A percentile compares a stretch with the other conserved stretches of the same genome.
These are phyloP conservation scores for Dunckerocampus dactyliophorus DNA, from an alignment of 2,113 vertebrate species.

Conservation along the genomic window DNA sequence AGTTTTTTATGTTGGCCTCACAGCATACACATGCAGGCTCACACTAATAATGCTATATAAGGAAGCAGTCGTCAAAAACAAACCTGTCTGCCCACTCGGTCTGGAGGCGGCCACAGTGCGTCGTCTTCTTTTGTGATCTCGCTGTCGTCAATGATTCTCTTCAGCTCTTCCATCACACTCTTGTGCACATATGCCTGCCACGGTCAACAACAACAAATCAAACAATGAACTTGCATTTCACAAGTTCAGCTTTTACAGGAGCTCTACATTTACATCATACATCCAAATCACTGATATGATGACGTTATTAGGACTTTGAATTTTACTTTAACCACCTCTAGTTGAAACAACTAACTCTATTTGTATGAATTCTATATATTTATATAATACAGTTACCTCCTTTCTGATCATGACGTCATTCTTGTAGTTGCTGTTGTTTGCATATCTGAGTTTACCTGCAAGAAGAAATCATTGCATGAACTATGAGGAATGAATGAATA, in stretches of 20 bases:
- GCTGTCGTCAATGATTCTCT: constrained; percentile 97
- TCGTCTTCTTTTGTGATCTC: constrained; percentile 99
- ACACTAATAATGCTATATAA: too few species aligned
- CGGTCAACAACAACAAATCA: background rate
- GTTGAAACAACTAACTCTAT: background rate
- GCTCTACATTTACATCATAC: background rate
- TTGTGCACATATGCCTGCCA: constrained; percentile 94
- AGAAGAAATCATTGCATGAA: background rate
- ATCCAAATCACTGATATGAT: background rate
- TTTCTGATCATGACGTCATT: constrained; percentile 99
- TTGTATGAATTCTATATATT: background rate
- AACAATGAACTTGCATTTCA: background rate
- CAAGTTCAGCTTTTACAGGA: background rate
- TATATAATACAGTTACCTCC: constrained; percentile 73
- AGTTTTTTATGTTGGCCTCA: background rate
- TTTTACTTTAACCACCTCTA: background rate
- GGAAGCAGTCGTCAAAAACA: constrained; percentile 14
- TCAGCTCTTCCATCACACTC: constrained; percentile 98
- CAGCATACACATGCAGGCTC: background rate
- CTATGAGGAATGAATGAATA: background rate
- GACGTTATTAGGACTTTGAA: background rate
- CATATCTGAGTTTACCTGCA: constrained; percentile 91
- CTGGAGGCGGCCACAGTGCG: constrained; percentile 93
- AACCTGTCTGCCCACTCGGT: constrained; percentile 95
- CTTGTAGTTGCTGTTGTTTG: constrained; percentile 99